phyloP scores from a whole-genome alignment of 2,797 vertebrate genomes.

The Brachyrhaphis roseni region DNA sequence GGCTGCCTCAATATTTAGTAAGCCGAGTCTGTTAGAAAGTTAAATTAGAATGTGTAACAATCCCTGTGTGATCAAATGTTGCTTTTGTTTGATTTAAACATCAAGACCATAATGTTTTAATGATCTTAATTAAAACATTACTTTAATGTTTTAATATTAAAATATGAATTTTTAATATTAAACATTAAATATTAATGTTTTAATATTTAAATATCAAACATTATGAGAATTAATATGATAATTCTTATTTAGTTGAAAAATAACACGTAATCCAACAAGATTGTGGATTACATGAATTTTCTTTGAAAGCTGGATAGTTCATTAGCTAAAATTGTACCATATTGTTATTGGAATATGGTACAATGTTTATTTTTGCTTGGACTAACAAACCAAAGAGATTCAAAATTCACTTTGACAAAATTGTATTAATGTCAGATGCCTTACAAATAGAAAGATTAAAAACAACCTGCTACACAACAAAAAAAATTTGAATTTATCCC shows the following conservation, averaged over 20 bases:
- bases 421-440: not conserved
- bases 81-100: not conserved
- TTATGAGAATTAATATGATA: not conserved
- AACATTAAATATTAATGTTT: too few relatives aligned
- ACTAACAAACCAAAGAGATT: not conserved
- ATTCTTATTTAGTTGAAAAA: not conserved
- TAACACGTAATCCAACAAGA: not conserved
- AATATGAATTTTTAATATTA: too few relatives aligned
- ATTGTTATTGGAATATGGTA: not conserved
- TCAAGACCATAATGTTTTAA: too few relatives aligned
- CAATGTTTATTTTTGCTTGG: not conserved
- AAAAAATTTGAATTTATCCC: slow-evolving; percentile 64
- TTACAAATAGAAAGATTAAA: not conserved
- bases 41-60: not conserved
- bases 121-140: too few relatives aligned
- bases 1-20: not conserved
- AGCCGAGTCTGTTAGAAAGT: not conserved
- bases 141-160: too few relatives aligned
- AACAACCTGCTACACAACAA: slow-evolving; percentile 4
- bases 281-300: not conserved
- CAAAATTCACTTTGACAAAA: not conserved
- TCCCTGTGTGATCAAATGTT: not conserved
- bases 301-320: not conserved
- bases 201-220: too few relatives aligned
- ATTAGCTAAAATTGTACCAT: not conserved